Base-by-base conservation (phyloP, 1,140 invertebrate species). In the Drosophila orosa region DNA sequence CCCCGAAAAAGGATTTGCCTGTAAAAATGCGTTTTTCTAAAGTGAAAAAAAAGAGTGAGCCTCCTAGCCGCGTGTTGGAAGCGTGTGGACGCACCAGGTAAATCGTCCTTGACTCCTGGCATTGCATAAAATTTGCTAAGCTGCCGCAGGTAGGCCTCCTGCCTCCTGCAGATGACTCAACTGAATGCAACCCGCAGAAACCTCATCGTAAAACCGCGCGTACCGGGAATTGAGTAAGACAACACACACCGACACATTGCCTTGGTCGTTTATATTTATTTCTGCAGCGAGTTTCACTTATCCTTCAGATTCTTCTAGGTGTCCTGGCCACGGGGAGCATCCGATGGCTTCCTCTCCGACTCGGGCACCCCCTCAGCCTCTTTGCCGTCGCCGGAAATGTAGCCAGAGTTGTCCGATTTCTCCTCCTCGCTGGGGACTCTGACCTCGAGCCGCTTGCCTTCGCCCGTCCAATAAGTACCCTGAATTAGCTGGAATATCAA, bases 171-270 rank as follows among this genome's bases (percentile, higher is more conserved):
- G 61, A 77, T 80, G 77, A 84, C 82, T 72, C 75, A 83, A 83
- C 81, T 76, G 61, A 72, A 85, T 84, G 77, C 77, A 84, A 77
- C 80, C 80, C 80, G 52, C 80, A 85, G 66, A 83, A 83, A 76
- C 71, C 79, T 83, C 79, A 78, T 71, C 75, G 65, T 79, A 78
- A 78, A 77, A n/a, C 22, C 19, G 35, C 33, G 45, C 9, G 2
- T 81, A 82, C 61, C 29, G 37, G 54, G 74, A 81, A 81, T 17
- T 25, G 2, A 5, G 44, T 3, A 40, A 13, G 22, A 50, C 13
- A n/a, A 15, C 22, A 22, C 35, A n/a, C n/a, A n/a, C n/a, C n/a
- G n/a, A n/a, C n/a, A n/a, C 10, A 10, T 19, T 48, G 19, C 33
- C 35, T 54, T 44, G 50, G 61, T 17, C 65, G n/a, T 44, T 68